A percentile compares a stretch with the other conserved stretches of the same genome.
These are phyloP conservation scores for Microcebus murinus DNA, from an alignment of 2,113 vertebrate species.

Conservation along the genomic window DNA sequence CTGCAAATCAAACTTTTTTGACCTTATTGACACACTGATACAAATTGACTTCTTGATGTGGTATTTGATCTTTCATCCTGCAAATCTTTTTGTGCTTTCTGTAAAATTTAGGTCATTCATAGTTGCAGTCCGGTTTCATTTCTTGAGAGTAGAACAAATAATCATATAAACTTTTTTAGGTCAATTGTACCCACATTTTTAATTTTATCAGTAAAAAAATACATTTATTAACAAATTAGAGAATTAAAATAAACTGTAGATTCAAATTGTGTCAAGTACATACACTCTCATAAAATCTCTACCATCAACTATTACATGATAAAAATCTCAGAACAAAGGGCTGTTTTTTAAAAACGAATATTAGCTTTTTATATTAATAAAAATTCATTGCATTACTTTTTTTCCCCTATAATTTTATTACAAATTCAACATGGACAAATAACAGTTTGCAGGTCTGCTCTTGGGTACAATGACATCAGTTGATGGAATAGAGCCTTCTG, in stretches of 20 bases:
- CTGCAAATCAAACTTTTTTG: not conserved
- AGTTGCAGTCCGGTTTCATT: not conserved
- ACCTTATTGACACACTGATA: not conserved
- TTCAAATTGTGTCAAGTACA: not conserved
- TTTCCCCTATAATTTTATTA: not conserved
- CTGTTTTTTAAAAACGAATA: not conserved
- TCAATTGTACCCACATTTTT: not conserved
- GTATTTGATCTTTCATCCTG: not conserved
- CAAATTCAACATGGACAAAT: not conserved
- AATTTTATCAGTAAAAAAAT: slow-evolving; percentile 23
- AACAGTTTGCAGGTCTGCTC: not conserved
- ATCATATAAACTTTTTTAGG: not conserved
- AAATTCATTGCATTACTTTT: too few species aligned
- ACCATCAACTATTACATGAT: not conserved
- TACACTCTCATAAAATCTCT: not conserved
- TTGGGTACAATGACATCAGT: not conserved
- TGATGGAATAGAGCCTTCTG: not conserved
- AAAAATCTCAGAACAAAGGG: not conserved
- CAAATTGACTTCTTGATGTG: not conserved
- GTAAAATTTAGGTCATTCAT: not conserved
- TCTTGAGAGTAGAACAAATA: not conserved
- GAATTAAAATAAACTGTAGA: not conserved
- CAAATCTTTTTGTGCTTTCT: not conserved
- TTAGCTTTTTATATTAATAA: not conserved
- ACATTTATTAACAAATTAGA: not conserved